Evolutionary conservation across 2,888 invertebrate species (phyloP).

Genomic region (Pollenia labialis): DNA sequence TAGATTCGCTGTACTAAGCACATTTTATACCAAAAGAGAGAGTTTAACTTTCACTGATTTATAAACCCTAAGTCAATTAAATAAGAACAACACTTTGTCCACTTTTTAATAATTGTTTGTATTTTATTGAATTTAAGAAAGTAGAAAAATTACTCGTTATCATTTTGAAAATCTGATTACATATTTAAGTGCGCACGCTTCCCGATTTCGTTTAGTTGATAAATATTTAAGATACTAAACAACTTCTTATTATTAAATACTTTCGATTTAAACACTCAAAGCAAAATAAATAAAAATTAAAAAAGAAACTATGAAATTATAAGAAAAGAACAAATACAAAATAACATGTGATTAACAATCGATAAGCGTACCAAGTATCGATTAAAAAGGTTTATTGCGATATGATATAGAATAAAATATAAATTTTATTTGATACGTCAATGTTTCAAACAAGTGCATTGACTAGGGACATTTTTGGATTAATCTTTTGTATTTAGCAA

Average conservation of each 20-base stretch:
- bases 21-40: too few relatives aligned
- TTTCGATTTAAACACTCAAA: neutral
- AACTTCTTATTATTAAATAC: neutral
- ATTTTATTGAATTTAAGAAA: neutral
- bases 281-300: neutral
- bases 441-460: neutral
- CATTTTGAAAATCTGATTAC: neutral
- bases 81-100: constrained; percentile 5
- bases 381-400: constrained; percentile 14
- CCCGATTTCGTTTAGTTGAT: neutral
- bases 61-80: neutral
- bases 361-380: constrained; percentile 32
- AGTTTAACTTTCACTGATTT: too few relatives aligned
- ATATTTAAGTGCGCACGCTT: neutral
- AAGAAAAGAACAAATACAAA: constrained; percentile 9
- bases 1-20: too few relatives aligned
- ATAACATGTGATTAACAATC: constrained; percentile 40
- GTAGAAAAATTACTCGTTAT: neutral
- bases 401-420: constrained; percentile 20
- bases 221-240: neutral
- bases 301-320: neutral
- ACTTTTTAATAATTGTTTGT: neutral
- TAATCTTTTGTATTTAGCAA: constrained; percentile 9
- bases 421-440: constrained; percentile 9
- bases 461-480: neutral